A percentile compares a stretch with the other conserved stretches of the same genome.
Evolutionary conservation across 2,797 vertebrate genomes (phyloP).

Genomic region (Pygocentrus nattereri): DNA sequence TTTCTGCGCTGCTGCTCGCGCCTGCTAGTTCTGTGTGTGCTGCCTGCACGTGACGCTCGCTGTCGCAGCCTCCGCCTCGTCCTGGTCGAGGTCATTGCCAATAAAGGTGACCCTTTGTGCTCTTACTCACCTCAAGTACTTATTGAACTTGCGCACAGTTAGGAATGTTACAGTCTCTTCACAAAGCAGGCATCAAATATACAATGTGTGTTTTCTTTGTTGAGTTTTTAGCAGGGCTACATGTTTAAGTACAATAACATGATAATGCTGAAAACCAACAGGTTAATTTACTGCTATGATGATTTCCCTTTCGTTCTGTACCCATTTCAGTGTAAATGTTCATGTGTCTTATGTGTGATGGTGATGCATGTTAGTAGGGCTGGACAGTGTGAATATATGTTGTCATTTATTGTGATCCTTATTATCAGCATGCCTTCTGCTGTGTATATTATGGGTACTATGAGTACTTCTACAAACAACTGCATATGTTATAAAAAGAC

Average conservation of each 20-base stretch:
- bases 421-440: not conserved
- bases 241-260: not conserved
- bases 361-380: not conserved
- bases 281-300: not conserved
- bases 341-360: not conserved
- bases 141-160: not conserved
- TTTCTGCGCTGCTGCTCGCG: constrained; percentile 93
- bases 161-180: not conserved
- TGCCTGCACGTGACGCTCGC: constrained; percentile 90
- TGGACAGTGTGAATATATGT: not conserved
- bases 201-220: not conserved
- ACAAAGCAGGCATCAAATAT: not conserved
- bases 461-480: not conserved
- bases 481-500: not conserved
- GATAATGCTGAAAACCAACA: too few species aligned
- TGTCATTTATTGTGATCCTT: too few species aligned
- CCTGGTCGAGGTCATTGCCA: constrained; percentile 94
- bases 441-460: not conserved
- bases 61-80: constrained; percentile 91
- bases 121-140: not conserved
- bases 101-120: constrained; percentile 81
- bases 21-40: constrained; percentile 90
- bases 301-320: too few species aligned
- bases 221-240: too few species aligned
- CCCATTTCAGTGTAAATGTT: not conserved